Evolutionary conservation across 37 sponge, comb jelly and placozoan genomes (phyloP).

Genomic region (Mnemiopsis leidyi): DNA sequence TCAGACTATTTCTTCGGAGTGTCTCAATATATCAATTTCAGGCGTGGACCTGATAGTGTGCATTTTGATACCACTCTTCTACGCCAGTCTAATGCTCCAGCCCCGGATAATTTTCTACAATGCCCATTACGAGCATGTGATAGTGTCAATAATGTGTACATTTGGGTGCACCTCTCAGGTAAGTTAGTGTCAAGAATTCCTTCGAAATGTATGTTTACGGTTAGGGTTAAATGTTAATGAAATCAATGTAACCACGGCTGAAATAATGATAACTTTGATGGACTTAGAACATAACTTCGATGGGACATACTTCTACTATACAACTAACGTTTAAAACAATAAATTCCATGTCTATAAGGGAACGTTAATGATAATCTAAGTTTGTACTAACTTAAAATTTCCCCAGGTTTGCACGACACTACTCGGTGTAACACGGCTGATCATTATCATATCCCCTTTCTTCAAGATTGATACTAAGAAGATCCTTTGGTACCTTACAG

Average conservation of each 20-base stretch:
- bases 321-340: too few relatives aligned
- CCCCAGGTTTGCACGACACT: slow-evolving; percentile 6
- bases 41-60: slow-evolving; percentile 21
- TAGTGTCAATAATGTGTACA: slow-evolving; percentile 50
- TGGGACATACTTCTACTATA: too few relatives aligned
- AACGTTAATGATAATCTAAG: too few relatives aligned
- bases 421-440: slow-evolving; percentile 28
- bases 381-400: too few relatives aligned
- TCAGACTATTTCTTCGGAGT: neutral
- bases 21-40: neutral
- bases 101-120: neutral
- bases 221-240: too few relatives aligned
- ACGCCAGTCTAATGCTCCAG: slow-evolving; percentile 30
- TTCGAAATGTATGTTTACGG: too few relatives aligned
- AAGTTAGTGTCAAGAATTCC: too few relatives aligned
- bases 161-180: slow-evolving; percentile 59
- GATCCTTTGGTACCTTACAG: neutral
- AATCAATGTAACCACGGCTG: too few relatives aligned
- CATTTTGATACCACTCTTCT: slow-evolving; percentile 21
- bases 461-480: neutral
- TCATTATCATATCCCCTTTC: neutral
- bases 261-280: too few relatives aligned
- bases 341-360: too few relatives aligned
- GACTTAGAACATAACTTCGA: too few relatives aligned
- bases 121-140: neutral